phyloP scores from a whole-genome alignment of 2,797 vertebrate species.

The Hapalemur alaotrensis region DNA sequence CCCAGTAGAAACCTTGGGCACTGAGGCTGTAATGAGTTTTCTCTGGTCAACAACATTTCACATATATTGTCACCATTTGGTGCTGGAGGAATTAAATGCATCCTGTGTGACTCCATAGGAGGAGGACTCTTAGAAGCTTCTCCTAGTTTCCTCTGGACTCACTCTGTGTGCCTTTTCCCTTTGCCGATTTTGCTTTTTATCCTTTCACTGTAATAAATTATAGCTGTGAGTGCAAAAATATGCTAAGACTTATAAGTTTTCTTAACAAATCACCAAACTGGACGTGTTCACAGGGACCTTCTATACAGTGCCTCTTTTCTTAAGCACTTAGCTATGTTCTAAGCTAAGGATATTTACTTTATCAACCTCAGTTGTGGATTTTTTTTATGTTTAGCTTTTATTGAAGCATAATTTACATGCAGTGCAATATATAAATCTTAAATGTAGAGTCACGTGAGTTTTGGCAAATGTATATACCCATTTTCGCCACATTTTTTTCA shows the following conservation, averaged over 20 bases:
- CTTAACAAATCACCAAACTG: background rate
- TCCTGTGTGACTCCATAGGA: background rate
- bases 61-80: fast-evolving
- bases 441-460: background rate
- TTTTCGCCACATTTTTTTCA: background rate
- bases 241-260: background rate
- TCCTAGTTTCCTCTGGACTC: background rate
- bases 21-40: background rate
- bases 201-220: background rate
- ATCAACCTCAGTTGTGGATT: background rate
- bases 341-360: background rate
- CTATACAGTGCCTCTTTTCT: background rate
- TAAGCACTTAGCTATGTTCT: background rate
- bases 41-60: background rate
- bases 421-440: background rate
- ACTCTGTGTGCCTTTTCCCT: background rate
- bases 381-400: conserved; percentile 36
- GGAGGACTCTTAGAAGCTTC: background rate
- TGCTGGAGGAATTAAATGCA: background rate
- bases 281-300: background rate
- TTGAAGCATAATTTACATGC: background rate
- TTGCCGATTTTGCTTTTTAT: background rate
- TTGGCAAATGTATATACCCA: background rate
- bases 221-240: background rate
- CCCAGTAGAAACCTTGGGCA: background rate